Base-by-base conservation (phyloP, 2,888 invertebrate genomes). In the Aporophyla lueneburgensis region DNA sequence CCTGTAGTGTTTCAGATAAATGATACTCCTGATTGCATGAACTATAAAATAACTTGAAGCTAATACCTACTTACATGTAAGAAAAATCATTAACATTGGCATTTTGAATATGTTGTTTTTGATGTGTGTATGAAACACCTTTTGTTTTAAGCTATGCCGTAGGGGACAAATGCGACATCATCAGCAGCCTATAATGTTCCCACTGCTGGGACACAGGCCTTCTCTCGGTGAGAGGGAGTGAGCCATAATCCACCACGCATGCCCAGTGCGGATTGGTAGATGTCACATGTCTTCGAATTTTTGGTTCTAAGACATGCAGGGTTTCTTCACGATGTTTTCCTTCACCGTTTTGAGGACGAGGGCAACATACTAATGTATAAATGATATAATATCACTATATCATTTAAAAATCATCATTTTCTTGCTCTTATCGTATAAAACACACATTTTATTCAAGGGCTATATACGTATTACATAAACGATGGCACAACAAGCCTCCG, bases 381-480 rank as follows among this genome's bases (percentile, higher is more conserved):
- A 40, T 63, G 40, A 62, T 51, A 61, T 62, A 19, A 49, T 40
- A 51, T 51, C 51, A 33, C 19, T 46, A 56, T 56, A 33, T 27
- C 19, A 33, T 71, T 24, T 24, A 33, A 71, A 33, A 49, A 73
- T 33, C 24, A 24, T 24, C 5, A 24, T n/a, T 54, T 4, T 54
- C 10, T 54, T 14, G 16, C 7, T 1, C 27, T 16, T 27, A 58
- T 27, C 58, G 19, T 27, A 58, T 19, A 9, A 58, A 58, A 27
- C 16, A 62, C 40, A 16, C 40, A 27, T 27, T 49, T 69, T 24
- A 59, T 59, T 51, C 27, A 9, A 62, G 24, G 7, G 43, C 19
- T 49, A n/a, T 14, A 19, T 16, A 65, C 51, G 56, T 78, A 78
- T 72, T 74, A 84, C 66, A 70, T 76, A 83, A 74, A 72, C 46